These are phyloP conservation scores for Stictonetta naevosa DNA, from an alignment of 2,113 vertebrate genomes.

Conservation along the genomic window DNA sequence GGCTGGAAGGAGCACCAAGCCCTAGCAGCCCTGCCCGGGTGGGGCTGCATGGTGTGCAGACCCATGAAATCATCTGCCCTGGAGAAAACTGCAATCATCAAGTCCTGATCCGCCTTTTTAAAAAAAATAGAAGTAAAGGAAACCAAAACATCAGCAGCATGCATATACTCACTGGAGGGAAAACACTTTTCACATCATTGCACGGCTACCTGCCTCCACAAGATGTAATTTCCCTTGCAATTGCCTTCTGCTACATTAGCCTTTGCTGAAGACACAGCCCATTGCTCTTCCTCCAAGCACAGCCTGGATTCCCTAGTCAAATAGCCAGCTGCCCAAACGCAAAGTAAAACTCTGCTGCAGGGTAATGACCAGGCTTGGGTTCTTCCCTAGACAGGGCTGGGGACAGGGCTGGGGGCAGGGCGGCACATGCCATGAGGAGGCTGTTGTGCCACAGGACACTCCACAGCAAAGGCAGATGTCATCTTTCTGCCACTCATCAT, in stretches of 20 bases:
- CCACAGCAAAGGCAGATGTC: neutral
- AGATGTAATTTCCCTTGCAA: constrained; percentile 10
- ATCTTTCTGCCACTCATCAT: neutral
- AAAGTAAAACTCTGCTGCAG: neutral
- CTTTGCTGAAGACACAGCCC: neutral
- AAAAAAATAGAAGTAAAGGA: neutral
- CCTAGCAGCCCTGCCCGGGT: neutral
- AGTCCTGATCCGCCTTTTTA: neutral
- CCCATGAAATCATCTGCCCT: neutral
- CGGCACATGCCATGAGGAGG: neutral
- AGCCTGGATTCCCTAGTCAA: neutral
- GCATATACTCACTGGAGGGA: neutral
- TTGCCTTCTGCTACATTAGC: constrained; percentile 28
- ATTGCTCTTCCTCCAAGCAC: neutral
- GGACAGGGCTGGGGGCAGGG: accelerated
- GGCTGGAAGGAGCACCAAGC: neutral
- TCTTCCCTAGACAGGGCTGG: neutral
- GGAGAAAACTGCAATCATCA: neutral
- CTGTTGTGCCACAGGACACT: neutral
- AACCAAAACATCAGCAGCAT: neutral
- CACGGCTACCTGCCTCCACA: neutral
- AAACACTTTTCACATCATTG: neutral
- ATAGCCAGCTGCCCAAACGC: neutral
- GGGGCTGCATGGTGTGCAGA: neutral
- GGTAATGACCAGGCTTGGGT: neutral